These are phyloP conservation scores for Phenganax stokvisi DNA, from an alignment of 92 coral and sea anemone genomes.

Conservation along the genomic window DNA sequence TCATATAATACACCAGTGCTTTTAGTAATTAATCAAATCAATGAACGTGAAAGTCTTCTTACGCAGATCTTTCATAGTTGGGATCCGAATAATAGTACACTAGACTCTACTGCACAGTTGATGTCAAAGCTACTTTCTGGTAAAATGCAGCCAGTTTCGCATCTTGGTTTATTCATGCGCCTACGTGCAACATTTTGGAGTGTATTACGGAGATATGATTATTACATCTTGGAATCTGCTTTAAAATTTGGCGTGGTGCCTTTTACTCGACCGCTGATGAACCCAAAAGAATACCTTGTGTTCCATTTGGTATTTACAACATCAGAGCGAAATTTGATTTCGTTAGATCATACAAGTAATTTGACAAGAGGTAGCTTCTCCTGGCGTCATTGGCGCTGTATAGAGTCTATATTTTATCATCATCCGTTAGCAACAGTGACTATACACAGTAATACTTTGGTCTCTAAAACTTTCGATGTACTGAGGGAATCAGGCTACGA, in stretches of 20 bases:
- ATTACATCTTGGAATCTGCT: conserved; percentile 27
- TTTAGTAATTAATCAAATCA: neutral
- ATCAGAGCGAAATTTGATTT: neutral
- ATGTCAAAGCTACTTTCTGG: neutral
- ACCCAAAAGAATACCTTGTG: neutral
- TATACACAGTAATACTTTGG: conserved; percentile 46
- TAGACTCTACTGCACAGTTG: neutral
- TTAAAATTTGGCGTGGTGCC: conserved; percentile 44
- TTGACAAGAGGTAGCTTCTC: conserved; percentile 10
- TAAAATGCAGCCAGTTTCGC: conserved; percentile 3
- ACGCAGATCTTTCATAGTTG: neutral
- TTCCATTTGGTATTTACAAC: conserved; percentile 52
- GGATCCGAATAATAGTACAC: neutral
- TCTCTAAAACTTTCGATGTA: conserved; percentile 31
- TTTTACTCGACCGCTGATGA: neutral
- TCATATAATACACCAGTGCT: conserved; percentile 46
- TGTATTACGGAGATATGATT: conserved; percentile 23
- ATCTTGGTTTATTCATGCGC: conserved; percentile 37
- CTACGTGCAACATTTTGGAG: conserved; percentile 45
- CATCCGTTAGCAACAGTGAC: conserved; percentile 47
- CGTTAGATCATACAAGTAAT: neutral
- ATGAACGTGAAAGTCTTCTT: too few relatives aligned
- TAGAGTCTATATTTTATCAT: conserved; percentile 47
- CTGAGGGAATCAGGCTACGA: conserved; percentile 47
- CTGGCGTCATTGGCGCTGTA: conserved; percentile 46